Evolutionary conservation across 2,888 invertebrate species (phyloP).

Genomic region (Suillia variegata): DNA sequence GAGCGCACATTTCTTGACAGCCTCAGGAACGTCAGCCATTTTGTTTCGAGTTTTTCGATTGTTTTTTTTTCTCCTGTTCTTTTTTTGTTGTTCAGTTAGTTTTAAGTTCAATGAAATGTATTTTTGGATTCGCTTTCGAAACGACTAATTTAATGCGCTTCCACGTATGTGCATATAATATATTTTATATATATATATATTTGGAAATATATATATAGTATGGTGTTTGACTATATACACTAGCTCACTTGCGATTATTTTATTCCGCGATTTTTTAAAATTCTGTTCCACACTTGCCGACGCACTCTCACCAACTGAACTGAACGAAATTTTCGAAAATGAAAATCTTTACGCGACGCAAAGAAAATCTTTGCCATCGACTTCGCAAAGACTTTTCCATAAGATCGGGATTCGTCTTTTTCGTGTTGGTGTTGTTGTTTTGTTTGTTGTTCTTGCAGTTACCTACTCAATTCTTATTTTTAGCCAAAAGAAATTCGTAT

Average conservation of each 20-base stretch:
- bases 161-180: too few relatives aligned
- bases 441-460: too few relatives aligned
- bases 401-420: too few relatives aligned
- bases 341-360: background rate
- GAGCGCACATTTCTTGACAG: constrained; percentile 82
- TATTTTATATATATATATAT: constrained; percentile 31
- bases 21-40: constrained; percentile 70
- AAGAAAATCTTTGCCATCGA: too few relatives aligned
- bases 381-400: too few relatives aligned
- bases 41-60: constrained; percentile 14
- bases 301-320: constrained; percentile 53
- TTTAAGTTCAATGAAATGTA: constrained; percentile 3
- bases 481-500: too few relatives aligned
- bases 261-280: constrained; percentile 6
- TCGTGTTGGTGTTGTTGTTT: too few relatives aligned
- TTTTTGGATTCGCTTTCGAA: background rate
- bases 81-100: background rate
- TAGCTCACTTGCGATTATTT: constrained; percentile 28
- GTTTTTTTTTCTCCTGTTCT: constrained; percentile 2
- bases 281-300: constrained; percentile 41
- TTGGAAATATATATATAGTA: constrained; percentile 31
- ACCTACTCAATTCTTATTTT: too few relatives aligned
- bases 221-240: constrained; percentile 34
- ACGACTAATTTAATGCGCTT: constrained; percentile 17
- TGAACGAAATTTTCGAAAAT: background rate